These are phyloP conservation scores for Drosophila setifemur DNA, from an alignment of 1,140 invertebrate species.

Conservation along the genomic window DNA sequence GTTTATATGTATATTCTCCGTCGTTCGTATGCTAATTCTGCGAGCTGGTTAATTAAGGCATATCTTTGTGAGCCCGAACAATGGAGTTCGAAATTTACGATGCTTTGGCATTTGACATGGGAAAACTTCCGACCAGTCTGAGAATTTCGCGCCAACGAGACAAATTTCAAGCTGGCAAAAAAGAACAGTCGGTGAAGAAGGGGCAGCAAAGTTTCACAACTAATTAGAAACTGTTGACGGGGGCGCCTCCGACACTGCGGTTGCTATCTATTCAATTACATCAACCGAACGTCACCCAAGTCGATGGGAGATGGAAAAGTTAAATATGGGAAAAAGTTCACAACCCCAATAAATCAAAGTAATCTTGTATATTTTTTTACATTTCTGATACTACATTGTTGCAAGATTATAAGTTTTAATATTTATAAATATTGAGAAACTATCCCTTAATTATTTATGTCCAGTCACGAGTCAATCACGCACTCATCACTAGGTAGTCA, in stretches of 20 bases:
- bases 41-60: slow-evolving; percentile 35
- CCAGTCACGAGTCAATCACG: not conserved
- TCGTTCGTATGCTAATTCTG: slow-evolving; percentile 23
- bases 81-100: slow-evolving; percentile 33
- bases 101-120: slow-evolving; percentile 54
- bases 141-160: slow-evolving; percentile 36
- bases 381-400: no score
- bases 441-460: not conserved
- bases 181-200: not conserved
- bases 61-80: slow-evolving; percentile 29
- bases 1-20: not conserved
- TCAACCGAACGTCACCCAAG: slow-evolving; percentile 16
- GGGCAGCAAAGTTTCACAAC: slow-evolving; percentile 42
- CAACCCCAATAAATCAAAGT: no score
- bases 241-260: slow-evolving; percentile 22
- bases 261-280: slow-evolving; percentile 50
- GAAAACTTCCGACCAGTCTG: slow-evolving; percentile 45
- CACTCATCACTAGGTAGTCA: not conserved
- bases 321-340: no score
- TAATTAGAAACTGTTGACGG: slow-evolving; percentile 58
- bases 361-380: no score
- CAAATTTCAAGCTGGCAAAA: slow-evolving; percentile 19
- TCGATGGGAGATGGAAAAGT: not conserved
- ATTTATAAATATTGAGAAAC: no score
- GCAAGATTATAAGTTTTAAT: no score